Evolutionary conservation across 2,113 vertebrate species (phyloP).

Genomic region (Mesoclemmys tuberculata): DNA sequence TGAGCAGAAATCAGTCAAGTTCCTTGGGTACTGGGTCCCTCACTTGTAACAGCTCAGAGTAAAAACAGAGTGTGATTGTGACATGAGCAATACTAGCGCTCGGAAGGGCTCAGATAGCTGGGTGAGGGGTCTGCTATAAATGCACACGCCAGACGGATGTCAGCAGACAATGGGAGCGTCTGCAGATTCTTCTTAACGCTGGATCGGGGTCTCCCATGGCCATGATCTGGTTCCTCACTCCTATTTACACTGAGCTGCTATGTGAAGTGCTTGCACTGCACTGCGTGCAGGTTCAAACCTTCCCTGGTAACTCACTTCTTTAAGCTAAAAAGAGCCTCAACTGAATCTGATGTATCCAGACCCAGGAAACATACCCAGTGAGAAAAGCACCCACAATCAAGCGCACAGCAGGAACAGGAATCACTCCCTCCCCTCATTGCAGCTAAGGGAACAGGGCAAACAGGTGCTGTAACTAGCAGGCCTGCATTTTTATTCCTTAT

Average conservation of each 20-base stretch:
- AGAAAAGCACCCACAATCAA: background rate
- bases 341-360: background rate
- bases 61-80: background rate
- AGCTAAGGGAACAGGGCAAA: fast-evolving
- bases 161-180: background rate
- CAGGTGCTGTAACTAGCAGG: fast-evolving
- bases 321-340: background rate
- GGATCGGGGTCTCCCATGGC: fast-evolving
- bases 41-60: background rate
- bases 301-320: background rate
- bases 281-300: fast-evolving
- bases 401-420: fast-evolving
- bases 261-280: fast-evolving
- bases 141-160: background rate
- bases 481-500: fast-evolving
- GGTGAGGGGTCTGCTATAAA: background rate
- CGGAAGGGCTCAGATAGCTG: background rate
- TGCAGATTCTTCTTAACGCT: background rate
- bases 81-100: background rate
- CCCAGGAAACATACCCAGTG: background rate
- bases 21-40: background rate
- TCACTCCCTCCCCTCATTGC: fast-evolving
- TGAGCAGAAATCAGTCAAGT: background rate
- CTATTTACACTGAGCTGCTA: background rate
- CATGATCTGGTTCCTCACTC: background rate